A percentile compares a stretch with the other conserved stretches of the same genome.
Conservation (phyloP, 2,113 vertebrate species). For the Thryonomys swinderianus region DNA sequence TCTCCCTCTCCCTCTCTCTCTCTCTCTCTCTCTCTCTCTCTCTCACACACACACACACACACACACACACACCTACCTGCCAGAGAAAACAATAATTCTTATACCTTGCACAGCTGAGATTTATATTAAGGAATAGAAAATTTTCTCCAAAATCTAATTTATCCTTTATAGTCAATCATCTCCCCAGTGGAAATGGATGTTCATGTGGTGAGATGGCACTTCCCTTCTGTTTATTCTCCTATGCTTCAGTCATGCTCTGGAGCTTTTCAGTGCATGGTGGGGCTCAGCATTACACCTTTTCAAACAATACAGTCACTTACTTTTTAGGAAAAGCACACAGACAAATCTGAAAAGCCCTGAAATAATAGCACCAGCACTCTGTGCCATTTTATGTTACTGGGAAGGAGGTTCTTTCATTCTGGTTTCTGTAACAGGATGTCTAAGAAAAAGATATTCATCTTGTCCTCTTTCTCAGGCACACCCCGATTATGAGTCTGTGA, state of each 20-base stretch:
- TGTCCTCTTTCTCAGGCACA: neutral
- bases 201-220: neutral
- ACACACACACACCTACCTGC: neutral
- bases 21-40: too few relatives aligned
- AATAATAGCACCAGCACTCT: neutral
- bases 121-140: slow-evolving; percentile 21
- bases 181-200: neutral
- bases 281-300: neutral
- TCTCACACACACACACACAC: neutral
- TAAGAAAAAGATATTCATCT: slow-evolving; percentile 5
- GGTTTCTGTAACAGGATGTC: neutral
- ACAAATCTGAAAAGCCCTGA: neutral
- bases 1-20: too few relatives aligned
- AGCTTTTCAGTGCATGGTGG: neutral
- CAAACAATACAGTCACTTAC: neutral
- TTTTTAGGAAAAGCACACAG: slow-evolving; percentile 21
- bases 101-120: neutral
- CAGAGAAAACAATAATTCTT: slow-evolving; percentile 27
- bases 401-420: neutral
- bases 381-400: neutral
- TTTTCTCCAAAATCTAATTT: slow-evolving; percentile 31
- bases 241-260: neutral
- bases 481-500: neutral
- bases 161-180: neutral
- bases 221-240: neutral